Base-by-base conservation (phyloP, 2,113 vertebrate species). In the Platysteira castanea region DNA sequence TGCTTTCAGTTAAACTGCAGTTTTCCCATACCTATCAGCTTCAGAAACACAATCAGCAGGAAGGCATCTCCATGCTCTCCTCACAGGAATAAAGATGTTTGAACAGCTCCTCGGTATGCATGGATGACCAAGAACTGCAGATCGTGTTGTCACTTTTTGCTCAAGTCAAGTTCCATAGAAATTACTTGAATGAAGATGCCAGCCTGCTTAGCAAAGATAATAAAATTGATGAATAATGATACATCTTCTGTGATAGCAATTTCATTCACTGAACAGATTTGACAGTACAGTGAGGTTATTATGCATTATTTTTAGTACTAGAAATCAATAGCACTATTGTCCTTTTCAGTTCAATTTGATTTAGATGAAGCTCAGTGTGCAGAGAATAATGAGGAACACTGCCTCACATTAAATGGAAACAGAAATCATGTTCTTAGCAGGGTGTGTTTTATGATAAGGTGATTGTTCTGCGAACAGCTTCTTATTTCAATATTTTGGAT, bases 291-390 rank as follows among this genome's bases (percentile, higher is more conserved):
- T 84, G 73, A 89, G 93, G 95, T 96, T 94, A 92, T 97, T 92
- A 89, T 90, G 76, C 92, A 94, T 96, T 95, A 96, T 96, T 97
- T 96, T 96, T 96, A 96, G 88, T 86, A 90, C 88, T 84, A 71
- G 92, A 92, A 97, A 96, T 97, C 96, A 96, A 97, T 95, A 87
- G 88, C 76, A 87, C 83, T 94, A 96, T 96, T 96, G 96, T 97
- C 95, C 92, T 94, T 92, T 89, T 92, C 95, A 93, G 92, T 95
- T 88, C 86, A 87, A 89, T 95, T 96, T 96, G 96, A 97, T 95
- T 96, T 95, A 97, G 90, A 92, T 89, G 95, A 95, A 87, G 75
- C 92, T 93, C 3, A 5, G 42, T 88, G 87, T 94, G 93, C 78
- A 86, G 81, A 86, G 79, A 95, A 95, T 93, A 96, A 96, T 75